These are phyloP conservation scores for Zosterops hypoxanthus DNA, from an alignment of 2,113 vertebrate genomes.

Conservation along the genomic window DNA sequence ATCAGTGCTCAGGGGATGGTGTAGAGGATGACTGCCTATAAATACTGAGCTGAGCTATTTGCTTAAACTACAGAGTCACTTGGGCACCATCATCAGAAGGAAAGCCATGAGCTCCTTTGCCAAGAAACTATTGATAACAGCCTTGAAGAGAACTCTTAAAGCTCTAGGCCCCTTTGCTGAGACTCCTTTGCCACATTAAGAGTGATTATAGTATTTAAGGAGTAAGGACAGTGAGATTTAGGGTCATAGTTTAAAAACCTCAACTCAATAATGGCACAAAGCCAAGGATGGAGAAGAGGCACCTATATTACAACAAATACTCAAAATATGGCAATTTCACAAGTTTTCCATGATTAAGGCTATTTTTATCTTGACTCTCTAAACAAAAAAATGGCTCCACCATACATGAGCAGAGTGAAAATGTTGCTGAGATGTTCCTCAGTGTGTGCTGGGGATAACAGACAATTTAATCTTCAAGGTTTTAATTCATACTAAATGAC, in stretches of 20 bases:
- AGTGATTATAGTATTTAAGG: constrained; percentile 13
- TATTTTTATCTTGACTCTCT: neutral
- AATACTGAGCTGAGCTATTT: constrained; percentile 43
- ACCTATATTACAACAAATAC: neutral
- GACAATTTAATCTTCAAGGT: neutral
- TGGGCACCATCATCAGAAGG: constrained; percentile 23
- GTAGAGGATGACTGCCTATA: neutral
- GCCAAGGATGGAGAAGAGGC: neutral
- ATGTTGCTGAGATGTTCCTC: neutral
- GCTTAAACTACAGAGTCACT: constrained; percentile 25
- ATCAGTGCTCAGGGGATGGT: neutral
- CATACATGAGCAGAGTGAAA: neutral
- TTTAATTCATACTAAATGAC: constrained; percentile 13
- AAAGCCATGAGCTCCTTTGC: constrained; percentile 25
- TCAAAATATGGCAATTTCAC: neutral
- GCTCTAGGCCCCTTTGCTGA: constrained; percentile 1
- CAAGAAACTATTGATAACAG: neutral
- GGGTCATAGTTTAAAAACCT: neutral
- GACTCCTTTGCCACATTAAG: constrained; percentile 1
- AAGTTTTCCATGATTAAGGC: neutral
- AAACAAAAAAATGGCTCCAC: neutral
- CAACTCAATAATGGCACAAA: neutral
- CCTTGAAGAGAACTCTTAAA: constrained; percentile 28
- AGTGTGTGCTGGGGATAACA: neutral
- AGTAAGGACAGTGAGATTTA: neutral